Percentiles rank a stretch among this genome's conserved stretches.
These are phyloP conservation scores for Verasper variegatus DNA, from an alignment of 2,113 vertebrate species.

Conservation along the genomic window DNA sequence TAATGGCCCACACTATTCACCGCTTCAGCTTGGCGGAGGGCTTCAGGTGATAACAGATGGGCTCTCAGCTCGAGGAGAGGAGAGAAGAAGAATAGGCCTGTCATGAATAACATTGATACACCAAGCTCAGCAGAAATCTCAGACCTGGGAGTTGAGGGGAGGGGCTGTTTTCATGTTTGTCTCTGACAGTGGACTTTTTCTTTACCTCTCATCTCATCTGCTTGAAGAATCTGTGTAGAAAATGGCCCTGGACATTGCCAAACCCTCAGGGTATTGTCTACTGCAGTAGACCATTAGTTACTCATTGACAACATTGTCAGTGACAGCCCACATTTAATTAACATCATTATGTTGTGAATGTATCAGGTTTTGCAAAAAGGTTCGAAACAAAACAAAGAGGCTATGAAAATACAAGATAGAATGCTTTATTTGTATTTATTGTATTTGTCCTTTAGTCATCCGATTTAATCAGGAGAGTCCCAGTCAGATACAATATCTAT, in stretches of 20 bases:
- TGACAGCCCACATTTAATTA: not conserved
- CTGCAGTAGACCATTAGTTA: not conserved
- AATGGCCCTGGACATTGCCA: not conserved
- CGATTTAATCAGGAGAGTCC: too few species aligned
- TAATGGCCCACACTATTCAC: conserved; percentile 31
- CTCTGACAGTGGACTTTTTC: not conserved
- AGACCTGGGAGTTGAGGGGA: not conserved
- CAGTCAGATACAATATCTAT: too few species aligned
- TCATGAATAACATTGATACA: conserved; percentile 38
- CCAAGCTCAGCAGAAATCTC: conserved; percentile 19
- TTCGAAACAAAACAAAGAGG: not conserved
- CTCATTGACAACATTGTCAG: not conserved
- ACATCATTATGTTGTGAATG: not conserved
- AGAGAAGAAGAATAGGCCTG: conserved; percentile 28
- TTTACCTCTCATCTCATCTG: not conserved
- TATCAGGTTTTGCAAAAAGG: not conserved
- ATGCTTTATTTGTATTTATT: too few species aligned
- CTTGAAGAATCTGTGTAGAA: not conserved
- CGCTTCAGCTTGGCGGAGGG: conserved; percentile 10
- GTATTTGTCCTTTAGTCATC: too few species aligned
- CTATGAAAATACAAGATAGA: not conserved
- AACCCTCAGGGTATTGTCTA: not conserved
- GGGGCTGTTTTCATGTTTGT: not conserved
- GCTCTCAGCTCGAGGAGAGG: conserved; percentile 17
- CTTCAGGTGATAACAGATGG: conserved; percentile 54